A percentile compares a stretch with the other conserved stretches of the same genome.
These are phyloP conservation scores for Gobius niger DNA, from an alignment of 2,113 vertebrate genomes.

Conservation along the genomic window DNA sequence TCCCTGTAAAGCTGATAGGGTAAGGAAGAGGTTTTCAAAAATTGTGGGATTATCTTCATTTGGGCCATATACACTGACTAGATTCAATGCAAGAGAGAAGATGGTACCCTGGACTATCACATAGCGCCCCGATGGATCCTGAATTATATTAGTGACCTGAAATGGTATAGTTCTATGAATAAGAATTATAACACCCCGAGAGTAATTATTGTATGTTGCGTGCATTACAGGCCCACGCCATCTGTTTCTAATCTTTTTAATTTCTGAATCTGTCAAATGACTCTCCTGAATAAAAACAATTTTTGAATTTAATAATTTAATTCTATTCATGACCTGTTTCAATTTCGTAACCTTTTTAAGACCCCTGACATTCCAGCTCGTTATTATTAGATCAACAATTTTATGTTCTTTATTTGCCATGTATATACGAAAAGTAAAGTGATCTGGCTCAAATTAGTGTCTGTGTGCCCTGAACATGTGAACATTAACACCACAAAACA, in stretches of 20 bases:
- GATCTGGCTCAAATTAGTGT: too few relatives aligned
- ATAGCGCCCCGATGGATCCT: not conserved
- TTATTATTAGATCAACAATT: not conserved
- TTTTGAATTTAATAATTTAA: not conserved
- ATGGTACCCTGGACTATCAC: not conserved
- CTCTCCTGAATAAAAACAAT: not conserved
- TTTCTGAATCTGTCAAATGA: not conserved
- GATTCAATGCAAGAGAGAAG: not conserved
- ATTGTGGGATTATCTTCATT: not conserved
- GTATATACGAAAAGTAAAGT: too few relatives aligned
- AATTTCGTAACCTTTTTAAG: not conserved
- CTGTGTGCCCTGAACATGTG: too few relatives aligned
- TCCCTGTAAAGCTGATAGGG: too few relatives aligned
- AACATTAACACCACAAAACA: too few relatives aligned
- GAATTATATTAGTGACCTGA: not conserved
- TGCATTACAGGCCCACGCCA: not conserved
- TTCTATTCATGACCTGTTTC: not conserved
- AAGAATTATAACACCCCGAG: not conserved
- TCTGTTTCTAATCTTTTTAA: not conserved
- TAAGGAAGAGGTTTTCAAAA: not conserved
- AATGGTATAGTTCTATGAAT: not conserved
- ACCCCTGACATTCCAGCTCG: not conserved
- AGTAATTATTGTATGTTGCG: not conserved
- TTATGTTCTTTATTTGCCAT: not conserved
- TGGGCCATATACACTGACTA: slow-evolving; percentile 1